Evolutionary conservation across 2,888 invertebrate genomes (phyloP), one percentile per base, ranked within the genome.

Genomic region (Nezara viridula): DNA sequence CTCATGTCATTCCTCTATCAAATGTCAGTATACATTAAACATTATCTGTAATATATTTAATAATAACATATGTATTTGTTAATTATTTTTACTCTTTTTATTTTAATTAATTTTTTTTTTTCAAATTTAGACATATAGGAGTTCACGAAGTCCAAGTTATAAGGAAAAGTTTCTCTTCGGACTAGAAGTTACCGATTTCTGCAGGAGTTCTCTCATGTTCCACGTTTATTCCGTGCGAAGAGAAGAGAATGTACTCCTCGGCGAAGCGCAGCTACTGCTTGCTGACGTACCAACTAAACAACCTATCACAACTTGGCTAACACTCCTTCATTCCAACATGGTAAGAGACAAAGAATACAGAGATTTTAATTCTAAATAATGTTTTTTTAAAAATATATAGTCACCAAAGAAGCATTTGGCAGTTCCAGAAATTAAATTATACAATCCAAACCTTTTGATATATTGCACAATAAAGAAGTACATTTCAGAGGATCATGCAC

Each of bases 221-320:
- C 96, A 96, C 92, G 94, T 96, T 89, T 96, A 95, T 92, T 94
- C 95, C 91, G 94, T 94, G 49, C 95, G 95, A 92, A 94, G 95
- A 90, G 94, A 93, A 89, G 94, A 95, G 88, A 95, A 95, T 92
- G 95, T 95, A 0, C 92, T 95, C 85, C 94, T 94, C 91, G 95
- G 95, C 3, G 96, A 96, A 92, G 95, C 95, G 14, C 96, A 96
- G 92, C 93, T 96, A 91, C 94, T 95, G 91, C 93, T 96, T 55
- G 94, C 94, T 21, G 95, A 95, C 92, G 94, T 96, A 90, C 94
- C 94, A 90, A 93, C 95, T 16, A 93, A 94, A 86, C 95, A 95
- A 60, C 95, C 96, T 0, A 95, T 96, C 86, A 96, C 96, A 88
- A 96, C 96, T n/a, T 97, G 96, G 96, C 94, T 97, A 90, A 95